Conservation (phyloP, 2,113 vertebrate genomes). For the Hippopotamus amphibius region DNA sequence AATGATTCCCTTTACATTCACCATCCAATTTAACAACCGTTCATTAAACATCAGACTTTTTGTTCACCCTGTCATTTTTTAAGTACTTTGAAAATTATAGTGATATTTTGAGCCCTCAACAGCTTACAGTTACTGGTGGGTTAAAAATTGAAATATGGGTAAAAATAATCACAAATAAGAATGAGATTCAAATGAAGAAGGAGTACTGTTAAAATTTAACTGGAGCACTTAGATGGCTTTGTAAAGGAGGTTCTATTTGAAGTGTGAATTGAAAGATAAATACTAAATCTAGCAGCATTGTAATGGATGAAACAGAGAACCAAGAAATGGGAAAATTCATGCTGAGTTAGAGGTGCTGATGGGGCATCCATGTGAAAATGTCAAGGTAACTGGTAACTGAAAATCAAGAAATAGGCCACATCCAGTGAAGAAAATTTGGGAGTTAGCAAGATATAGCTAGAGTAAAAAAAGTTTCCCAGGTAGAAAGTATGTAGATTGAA, state of each 20-base stretch:
- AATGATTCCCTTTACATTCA: background rate
- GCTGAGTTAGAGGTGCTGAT: background rate
- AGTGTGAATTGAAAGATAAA: slow-evolving; percentile 9
- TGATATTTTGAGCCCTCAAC: background rate
- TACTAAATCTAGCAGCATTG: background rate
- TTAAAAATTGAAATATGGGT: background rate
- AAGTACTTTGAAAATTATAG: slow-evolving; percentile 27
- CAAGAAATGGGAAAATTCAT: background rate
- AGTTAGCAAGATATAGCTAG: background rate
- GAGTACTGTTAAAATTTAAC: slow-evolving; percentile 10
- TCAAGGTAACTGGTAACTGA: background rate
- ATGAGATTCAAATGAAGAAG: background rate
- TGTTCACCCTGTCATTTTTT: background rate
- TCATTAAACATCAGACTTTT: slow-evolving; percentile 30
- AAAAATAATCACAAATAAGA: slow-evolving; percentile 23
- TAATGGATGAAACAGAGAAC: background rate
- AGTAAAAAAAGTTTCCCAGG: background rate
- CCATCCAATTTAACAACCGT: background rate
- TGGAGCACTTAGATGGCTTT: background rate
- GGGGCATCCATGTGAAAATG: background rate
- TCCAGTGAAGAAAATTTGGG: background rate
- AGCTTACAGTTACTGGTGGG: background rate
- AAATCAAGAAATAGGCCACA: background rate
- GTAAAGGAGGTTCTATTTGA: slow-evolving; percentile 39
- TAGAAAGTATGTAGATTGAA: background rate